Evolutionary conservation across 2,888 invertebrate species (phyloP).

Genomic region (Drosophila percnosoma): DNA sequence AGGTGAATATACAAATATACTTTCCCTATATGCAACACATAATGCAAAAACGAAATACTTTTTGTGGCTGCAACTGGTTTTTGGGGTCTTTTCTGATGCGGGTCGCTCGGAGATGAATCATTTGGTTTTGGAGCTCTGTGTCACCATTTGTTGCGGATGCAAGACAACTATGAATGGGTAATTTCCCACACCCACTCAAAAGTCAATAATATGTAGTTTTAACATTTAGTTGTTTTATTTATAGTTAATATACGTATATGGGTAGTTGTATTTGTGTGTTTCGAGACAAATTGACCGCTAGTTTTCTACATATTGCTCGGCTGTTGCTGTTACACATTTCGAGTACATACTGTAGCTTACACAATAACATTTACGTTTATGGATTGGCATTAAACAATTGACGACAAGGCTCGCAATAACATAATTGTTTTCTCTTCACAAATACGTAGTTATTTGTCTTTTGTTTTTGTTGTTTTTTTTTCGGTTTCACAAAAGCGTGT

Average conservation of each 20-base stretch:
- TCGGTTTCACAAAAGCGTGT: slow-evolving; percentile 21
- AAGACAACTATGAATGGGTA: slow-evolving; percentile 12
- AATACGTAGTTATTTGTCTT: not conserved
- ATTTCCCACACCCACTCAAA: not conserved
- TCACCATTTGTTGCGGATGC: slow-evolving; percentile 46
- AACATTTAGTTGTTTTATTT: slow-evolving; percentile 71
- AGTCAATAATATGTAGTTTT: not conserved
- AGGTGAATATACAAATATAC: slow-evolving; percentile 4
- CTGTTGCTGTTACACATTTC: slow-evolving; percentile 49
- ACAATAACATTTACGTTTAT: slow-evolving; percentile 23
- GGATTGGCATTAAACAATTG: slow-evolving; percentile 45
- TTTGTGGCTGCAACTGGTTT: slow-evolving; percentile 35
- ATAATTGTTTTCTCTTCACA: slow-evolving; percentile 36
- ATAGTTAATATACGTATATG: slow-evolving; percentile 57
- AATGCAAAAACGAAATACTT: slow-evolving; percentile 12
- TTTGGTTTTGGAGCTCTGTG: slow-evolving; percentile 34
- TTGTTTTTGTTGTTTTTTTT: slow-evolving; percentile 1
- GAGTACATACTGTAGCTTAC: slow-evolving; percentile 53
- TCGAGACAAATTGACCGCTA: slow-evolving; percentile 59
- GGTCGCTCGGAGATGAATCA: slow-evolving; percentile 39
- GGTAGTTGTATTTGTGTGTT: slow-evolving; percentile 23
- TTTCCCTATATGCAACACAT: slow-evolving; percentile 10
- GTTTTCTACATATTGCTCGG: slow-evolving; percentile 29
- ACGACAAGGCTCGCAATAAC: slow-evolving; percentile 50
- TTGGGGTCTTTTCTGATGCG: slow-evolving; percentile 2